A percentile compares a stretch with the other conserved stretches of the same genome.
These are phyloP conservation scores for Rissa tridactyla DNA, from an alignment of 2,113 vertebrate species.

Conservation along the genomic window DNA sequence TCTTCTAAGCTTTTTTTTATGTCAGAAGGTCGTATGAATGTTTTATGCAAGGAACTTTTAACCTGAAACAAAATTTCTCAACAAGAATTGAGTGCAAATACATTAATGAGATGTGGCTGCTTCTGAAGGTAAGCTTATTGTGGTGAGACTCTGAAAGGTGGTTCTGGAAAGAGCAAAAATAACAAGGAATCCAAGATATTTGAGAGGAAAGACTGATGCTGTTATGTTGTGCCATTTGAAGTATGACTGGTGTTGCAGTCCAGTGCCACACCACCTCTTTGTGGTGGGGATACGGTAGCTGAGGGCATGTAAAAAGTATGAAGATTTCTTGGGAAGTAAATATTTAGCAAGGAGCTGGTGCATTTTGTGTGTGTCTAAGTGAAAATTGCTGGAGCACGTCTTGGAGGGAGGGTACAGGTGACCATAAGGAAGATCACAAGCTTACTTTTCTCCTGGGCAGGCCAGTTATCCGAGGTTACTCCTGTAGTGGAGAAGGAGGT, in stretches of 20 bases:
- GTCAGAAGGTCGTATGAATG: not conserved
- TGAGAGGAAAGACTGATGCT: not conserved
- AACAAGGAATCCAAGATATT: not conserved
- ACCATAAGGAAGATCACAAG: not conserved
- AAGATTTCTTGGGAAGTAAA: not conserved
- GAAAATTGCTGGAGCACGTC: not conserved
- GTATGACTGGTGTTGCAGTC: not conserved
- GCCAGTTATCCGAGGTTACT: not conserved
- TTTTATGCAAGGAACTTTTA: not conserved
- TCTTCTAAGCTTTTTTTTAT: not conserved
- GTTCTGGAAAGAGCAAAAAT: not conserved
- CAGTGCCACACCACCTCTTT: not conserved
- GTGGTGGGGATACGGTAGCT: not conserved
- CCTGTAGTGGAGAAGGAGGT: not conserved
- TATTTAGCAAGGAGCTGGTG: not conserved
- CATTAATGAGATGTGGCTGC: not conserved
- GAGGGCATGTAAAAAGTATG: not conserved
- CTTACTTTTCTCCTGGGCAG: not conserved
- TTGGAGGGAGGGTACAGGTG: not conserved
- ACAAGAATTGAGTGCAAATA: not conserved
- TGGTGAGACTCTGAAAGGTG: not conserved
- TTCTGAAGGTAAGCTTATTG: not conserved
- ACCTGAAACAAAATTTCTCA: not conserved
- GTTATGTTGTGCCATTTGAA: not conserved
- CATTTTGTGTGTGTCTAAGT: not conserved